These are phyloP conservation scores for Acholoe squamosa DNA, from an alignment of 2,888 invertebrate genomes.

Conservation along the genomic window DNA sequence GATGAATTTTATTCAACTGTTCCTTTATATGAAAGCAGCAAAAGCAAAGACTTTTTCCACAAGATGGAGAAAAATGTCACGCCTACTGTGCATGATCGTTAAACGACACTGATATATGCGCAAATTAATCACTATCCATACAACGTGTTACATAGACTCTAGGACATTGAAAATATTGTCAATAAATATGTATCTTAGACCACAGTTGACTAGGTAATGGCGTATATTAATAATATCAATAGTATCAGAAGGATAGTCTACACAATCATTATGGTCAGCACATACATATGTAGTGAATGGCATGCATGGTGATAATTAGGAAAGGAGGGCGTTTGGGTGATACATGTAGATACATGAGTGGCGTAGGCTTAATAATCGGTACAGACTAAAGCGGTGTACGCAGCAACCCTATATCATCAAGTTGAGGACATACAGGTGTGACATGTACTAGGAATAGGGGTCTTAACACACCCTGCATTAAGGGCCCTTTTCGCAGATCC, in stretches of 20 bases:
- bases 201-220: background rate
- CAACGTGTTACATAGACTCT: background rate
- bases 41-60: background rate
- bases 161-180: background rate
- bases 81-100: background rate
- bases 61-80: background rate
- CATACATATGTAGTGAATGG: background rate
- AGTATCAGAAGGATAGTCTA: background rate
- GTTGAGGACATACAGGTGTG: no score
- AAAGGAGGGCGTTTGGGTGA: no score
- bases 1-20: slow-evolving; percentile 48
- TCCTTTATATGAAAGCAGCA: background rate
- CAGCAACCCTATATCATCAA: no score
- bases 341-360: no score
- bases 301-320: background rate
- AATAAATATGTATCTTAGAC: background rate
- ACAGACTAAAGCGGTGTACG: no score
- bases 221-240: background rate
- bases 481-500: no score
- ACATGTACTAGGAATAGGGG: no score
- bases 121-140: background rate
- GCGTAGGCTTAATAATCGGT: no score
- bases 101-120: slow-evolving; percentile 1
- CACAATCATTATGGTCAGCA: background rate
- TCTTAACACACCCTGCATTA: no score